These are phyloP conservation scores for Atopsyche davidsoni DNA, from an alignment of 1,140 invertebrate species.

Conservation along the genomic window DNA sequence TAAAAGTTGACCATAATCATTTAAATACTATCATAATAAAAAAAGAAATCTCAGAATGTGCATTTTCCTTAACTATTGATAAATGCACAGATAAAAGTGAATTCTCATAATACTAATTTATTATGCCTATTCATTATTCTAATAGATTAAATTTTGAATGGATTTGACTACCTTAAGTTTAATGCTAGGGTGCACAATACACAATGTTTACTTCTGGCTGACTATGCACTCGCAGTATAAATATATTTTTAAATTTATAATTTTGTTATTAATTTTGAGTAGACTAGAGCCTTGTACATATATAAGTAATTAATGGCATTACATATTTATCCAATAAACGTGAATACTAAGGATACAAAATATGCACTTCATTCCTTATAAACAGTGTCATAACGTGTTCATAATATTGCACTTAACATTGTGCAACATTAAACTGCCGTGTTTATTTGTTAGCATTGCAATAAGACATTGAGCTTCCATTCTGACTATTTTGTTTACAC, in stretches of 20 bases:
- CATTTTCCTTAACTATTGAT: too few species aligned
- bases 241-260: conserved; percentile 12
- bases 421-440: conserved; percentile 9
- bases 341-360: conserved; percentile 12
- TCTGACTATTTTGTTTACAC: neutral
- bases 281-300: conserved; percentile 21
- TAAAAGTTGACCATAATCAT: too few species aligned
- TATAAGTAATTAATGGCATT: conserved; percentile 14
- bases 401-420: conserved; percentile 11
- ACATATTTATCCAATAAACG: conserved; percentile 8
- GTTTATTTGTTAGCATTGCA: conserved; percentile 4
- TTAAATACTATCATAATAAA: too few species aligned
- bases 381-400: neutral
- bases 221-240: too few species aligned
- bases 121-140: too few species aligned
- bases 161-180: too few species aligned
- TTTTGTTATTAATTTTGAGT: conserved; percentile 16
- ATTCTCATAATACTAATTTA: too few species aligned
- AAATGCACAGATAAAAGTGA: too few species aligned
- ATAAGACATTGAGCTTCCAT: neutral
- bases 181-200: too few species aligned
- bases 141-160: too few species aligned
- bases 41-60: too few species aligned
- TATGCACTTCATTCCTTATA: conserved; percentile 4
- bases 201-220: too few species aligned